Evolutionary conservation across 2,888 invertebrate species (phyloP).

Genomic region (Eupithecia centaureata): DNA sequence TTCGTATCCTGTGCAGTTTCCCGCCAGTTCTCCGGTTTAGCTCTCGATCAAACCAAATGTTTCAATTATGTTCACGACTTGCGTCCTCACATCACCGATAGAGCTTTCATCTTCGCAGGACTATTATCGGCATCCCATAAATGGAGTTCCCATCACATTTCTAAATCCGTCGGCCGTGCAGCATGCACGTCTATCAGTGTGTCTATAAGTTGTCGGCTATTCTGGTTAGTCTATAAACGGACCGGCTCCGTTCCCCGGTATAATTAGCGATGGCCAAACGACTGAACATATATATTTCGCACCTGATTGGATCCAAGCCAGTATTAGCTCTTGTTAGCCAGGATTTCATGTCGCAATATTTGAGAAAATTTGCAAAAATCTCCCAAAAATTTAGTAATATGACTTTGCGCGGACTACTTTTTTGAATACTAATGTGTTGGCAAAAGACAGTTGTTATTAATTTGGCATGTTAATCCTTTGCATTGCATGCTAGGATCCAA

Average conservation of each 20-base stretch:
- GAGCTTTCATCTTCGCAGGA: background rate
- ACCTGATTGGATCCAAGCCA: slow-evolving; percentile 78
- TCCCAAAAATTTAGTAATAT: background rate
- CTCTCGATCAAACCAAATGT: background rate
- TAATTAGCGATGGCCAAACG: slow-evolving; percentile 76
- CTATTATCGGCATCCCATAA: slow-evolving; percentile 41
- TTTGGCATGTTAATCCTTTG: background rate
- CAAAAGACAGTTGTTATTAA: background rate
- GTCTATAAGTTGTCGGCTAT: slow-evolving; percentile 70
- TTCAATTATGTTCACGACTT: background rate
- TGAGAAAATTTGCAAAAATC: slow-evolving; percentile 34
- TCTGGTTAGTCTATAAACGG: slow-evolving; percentile 76
- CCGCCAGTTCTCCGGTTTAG: background rate
- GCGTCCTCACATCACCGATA: background rate
- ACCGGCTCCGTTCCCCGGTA: slow-evolving; percentile 67
- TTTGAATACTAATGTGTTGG: background rate
- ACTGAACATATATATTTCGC: slow-evolving; percentile 66
- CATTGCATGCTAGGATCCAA: background rate
- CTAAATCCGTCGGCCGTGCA: slow-evolving; percentile 52
- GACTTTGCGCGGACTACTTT: background rate
- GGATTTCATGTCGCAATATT: slow-evolving; percentile 51
- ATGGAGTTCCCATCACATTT: slow-evolving; percentile 53
- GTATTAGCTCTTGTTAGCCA: slow-evolving; percentile 61
- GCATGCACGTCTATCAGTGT: slow-evolving; percentile 53
- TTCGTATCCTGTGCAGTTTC: background rate